phyloP scores from a whole-genome alignment of 2,888 invertebrate genomes.

The Lycia hirtaria region DNA sequence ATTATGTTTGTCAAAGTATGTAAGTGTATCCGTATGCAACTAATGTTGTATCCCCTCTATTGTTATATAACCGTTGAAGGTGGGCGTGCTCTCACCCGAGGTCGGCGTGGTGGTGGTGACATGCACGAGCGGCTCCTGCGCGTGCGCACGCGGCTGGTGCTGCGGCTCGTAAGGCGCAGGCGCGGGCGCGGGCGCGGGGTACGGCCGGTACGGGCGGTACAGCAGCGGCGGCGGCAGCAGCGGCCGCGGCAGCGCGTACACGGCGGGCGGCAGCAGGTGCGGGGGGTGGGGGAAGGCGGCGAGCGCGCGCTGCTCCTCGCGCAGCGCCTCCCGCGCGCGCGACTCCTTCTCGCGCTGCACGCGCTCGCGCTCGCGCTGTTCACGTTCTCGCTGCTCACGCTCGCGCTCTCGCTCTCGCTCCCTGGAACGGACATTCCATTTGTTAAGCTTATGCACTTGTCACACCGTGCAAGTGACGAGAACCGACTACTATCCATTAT shows the following conservation, averaged over 20 bases:
- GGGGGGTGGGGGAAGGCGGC: conserved; percentile 41
- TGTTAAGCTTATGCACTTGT: no score
- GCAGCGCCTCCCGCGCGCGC: conserved; percentile 56
- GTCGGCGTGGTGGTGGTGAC: conserved; percentile 39
- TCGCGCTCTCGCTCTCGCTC: conserved; percentile 74
- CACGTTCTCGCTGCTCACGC: conserved; percentile 76
- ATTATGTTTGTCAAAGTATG: no score
- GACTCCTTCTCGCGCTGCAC: conserved; percentile 60
- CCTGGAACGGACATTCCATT: conserved; percentile 51
- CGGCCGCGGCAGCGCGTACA: conserved; percentile 56
- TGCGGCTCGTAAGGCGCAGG: conserved; percentile 56
- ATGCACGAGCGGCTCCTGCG: conserved; percentile 30
- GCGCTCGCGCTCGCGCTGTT: conserved; percentile 61
- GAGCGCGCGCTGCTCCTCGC: conserved; percentile 50
- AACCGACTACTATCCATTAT: no score
- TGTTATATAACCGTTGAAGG: no score
- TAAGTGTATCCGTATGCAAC: no score
- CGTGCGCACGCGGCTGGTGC: conserved; percentile 44
- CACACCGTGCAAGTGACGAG: no score
- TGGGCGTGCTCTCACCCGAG: conserved; percentile 40
- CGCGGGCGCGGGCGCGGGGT: conserved; percentile 60
- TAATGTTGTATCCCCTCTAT: no score
- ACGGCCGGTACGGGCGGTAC: conserved; percentile 69
- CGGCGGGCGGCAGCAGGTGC: conserved; percentile 57
- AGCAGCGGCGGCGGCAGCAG: conserved; percentile 66